phyloP scores from a whole-genome alignment of 2,113 vertebrate species.

The Heterochromis multidens region DNA sequence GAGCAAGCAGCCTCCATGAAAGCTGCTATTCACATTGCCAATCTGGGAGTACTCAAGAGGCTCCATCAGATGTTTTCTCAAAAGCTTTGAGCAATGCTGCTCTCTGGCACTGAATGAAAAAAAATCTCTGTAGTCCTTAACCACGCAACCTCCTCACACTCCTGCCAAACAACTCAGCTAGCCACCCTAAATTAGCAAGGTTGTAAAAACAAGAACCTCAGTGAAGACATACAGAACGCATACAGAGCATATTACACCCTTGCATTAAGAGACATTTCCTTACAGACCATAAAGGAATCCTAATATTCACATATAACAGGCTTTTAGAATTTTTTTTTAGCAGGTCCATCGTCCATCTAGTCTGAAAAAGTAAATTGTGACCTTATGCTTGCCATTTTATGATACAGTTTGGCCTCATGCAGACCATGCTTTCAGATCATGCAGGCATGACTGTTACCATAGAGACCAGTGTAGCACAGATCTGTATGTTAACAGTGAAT shows the following conservation, averaged over 20 bases:
- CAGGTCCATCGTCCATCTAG: background rate
- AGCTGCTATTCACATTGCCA: constrained; percentile 68
- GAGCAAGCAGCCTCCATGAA: constrained; percentile 53
- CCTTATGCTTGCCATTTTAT: background rate
- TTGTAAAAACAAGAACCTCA: constrained; percentile 24
- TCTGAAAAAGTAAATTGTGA: background rate
- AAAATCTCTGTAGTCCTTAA: constrained; percentile 52
- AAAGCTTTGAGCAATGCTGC: constrained; percentile 50
- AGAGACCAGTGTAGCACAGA: background rate
- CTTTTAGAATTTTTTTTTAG: background rate
- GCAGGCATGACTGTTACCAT: background rate
- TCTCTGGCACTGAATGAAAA: constrained; percentile 58
- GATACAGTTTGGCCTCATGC: background rate
- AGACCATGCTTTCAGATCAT: background rate
- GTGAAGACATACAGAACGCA: background rate
- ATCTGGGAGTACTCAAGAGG: constrained; percentile 67
- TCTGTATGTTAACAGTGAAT: background rate
- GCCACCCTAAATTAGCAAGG: constrained; percentile 26
- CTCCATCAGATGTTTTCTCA: constrained; percentile 71
- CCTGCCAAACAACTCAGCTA: constrained; percentile 23
- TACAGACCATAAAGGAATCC: background rate
- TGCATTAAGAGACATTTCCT: background rate
- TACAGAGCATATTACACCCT: background rate
- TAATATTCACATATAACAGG: background rate
- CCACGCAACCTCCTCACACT: constrained; percentile 25